Evolutionary conservation across 2,113 vertebrate species (phyloP), one percentile per base, ranked within the genome.

Genomic region (Erpornis zantholeuca): DNA sequence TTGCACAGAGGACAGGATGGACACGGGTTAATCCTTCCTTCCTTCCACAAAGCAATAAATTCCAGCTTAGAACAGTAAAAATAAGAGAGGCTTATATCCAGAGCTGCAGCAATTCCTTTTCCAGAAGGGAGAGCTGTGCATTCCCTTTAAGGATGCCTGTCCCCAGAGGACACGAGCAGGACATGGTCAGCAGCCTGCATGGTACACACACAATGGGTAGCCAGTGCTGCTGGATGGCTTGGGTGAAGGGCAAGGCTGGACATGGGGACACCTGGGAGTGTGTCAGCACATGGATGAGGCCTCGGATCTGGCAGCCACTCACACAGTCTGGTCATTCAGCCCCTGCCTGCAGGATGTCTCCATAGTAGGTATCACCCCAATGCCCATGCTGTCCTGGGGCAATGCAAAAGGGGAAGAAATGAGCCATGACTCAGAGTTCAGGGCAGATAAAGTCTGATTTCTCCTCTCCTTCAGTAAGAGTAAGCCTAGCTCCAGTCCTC

Each of bases 121-220:
- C 35, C 72, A 86, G 35, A 40, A n/a, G 22, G 47, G 12, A 71
- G 38, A 44, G 16, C 57, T 3, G 3, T 71, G n/a, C 1, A 1
- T 25, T 21, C 22, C 47, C 28, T 31, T 24, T 14, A 35, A 36
- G 25, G 29, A 9, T 38, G 38, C 53, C 49, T 35, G n/a, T 63
- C 24, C 38, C 7, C 8, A 4, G 1, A 38, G 21, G 25, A 35
- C 28, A 50, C 0, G 2, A 61, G 57, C 38, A 49, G 80, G 47
- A 52, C 6, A 2, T 0, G 0, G n/a, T 42, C 5, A 9, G 73
- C 60, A 57, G 65, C 15, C 12, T 11, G 6, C 33, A 31, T 3
- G 2, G 45, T 83, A 89, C 12, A 52, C 35, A 10, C 18, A 47
- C 5, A 8, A 0, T 2, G 7, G 40, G 50, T 10, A 75, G 35